These are phyloP conservation scores for Pygmarrhopalites habei DNA, from an alignment of 1,140 invertebrate species.

Conservation along the genomic window DNA sequence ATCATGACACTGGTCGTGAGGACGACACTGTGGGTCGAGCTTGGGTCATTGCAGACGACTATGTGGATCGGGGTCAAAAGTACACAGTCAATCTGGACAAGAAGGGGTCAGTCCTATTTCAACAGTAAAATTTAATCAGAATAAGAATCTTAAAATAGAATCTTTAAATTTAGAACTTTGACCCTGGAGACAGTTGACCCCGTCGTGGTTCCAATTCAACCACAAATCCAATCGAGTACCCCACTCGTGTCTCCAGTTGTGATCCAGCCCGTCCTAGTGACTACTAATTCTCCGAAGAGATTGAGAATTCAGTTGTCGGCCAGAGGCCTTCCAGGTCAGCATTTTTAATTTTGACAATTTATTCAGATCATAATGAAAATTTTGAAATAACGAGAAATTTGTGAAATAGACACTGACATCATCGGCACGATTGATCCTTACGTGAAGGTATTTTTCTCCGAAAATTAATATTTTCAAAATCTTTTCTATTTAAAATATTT, in stretches of 20 bases:
- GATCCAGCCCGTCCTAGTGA: neutral
- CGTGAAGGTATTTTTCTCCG: no score
- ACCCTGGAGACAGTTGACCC: slow-evolving; percentile 2
- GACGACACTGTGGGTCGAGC: slow-evolving; percentile 34
- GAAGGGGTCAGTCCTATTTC: slow-evolving; percentile 20
- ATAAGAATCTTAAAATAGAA: neutral
- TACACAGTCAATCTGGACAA: slow-evolving; percentile 32
- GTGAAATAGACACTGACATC: no score
- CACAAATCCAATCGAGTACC: neutral
- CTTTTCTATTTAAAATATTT: neutral
- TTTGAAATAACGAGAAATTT: no score
- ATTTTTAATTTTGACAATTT: no score
- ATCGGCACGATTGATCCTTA: slow-evolving; percentile 34
- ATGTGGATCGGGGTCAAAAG: slow-evolving; percentile 29
- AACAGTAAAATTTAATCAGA: neutral
- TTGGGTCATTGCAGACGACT: slow-evolving; percentile 34
- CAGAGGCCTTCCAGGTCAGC: slow-evolving; percentile 20
- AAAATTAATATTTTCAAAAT: neutral
- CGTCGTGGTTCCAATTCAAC: neutral
- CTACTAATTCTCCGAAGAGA: neutral
- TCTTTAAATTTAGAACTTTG: slow-evolving; percentile 13
- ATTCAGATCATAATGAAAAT: no score
- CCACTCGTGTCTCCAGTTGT: neutral
- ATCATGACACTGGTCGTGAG: slow-evolving; percentile 31
- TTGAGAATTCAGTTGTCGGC: slow-evolving; percentile 32